Evolutionary conservation across 2,797 vertebrate genomes (phyloP).

Genomic region (Sphenodon punctatus): DNA sequence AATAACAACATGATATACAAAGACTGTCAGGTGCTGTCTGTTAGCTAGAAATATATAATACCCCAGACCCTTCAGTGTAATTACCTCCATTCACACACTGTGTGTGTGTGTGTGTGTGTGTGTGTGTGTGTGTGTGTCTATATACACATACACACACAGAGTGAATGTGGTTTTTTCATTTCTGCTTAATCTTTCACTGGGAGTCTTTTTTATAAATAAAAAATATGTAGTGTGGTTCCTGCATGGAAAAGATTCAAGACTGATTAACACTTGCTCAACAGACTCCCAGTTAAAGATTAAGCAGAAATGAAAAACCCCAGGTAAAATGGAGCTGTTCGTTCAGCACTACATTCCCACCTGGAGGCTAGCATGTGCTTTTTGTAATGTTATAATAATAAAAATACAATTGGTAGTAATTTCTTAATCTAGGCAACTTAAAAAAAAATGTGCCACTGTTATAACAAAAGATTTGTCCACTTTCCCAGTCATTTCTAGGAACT

Average conservation of each 20-base stretch:
- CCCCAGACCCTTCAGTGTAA: constrained; percentile 55
- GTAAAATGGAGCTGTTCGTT: background rate
- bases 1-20: constrained; percentile 71
- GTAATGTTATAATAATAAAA: background rate
- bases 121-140: background rate
- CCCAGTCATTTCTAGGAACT: no score
- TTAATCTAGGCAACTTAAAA: background rate
- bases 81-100: constrained; percentile 56
- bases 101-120: no score
- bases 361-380: background rate
- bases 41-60: constrained; percentile 68
- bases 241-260: constrained; percentile 30
- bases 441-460: background rate
- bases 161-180: background rate
- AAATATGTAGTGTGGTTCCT: constrained; percentile 24
- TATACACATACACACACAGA: background rate
- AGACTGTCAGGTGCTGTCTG: constrained; percentile 63
- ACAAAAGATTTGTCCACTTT: no score
- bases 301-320: background rate
- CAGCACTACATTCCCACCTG: background rate
- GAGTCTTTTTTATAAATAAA: background rate
- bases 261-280: background rate
- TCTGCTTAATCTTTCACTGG: background rate
- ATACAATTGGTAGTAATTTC: background rate
- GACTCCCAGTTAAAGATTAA: background rate